phyloP scores from a whole-genome alignment of 2,797 vertebrate genomes.

The Coregonus suidteri region DNA sequence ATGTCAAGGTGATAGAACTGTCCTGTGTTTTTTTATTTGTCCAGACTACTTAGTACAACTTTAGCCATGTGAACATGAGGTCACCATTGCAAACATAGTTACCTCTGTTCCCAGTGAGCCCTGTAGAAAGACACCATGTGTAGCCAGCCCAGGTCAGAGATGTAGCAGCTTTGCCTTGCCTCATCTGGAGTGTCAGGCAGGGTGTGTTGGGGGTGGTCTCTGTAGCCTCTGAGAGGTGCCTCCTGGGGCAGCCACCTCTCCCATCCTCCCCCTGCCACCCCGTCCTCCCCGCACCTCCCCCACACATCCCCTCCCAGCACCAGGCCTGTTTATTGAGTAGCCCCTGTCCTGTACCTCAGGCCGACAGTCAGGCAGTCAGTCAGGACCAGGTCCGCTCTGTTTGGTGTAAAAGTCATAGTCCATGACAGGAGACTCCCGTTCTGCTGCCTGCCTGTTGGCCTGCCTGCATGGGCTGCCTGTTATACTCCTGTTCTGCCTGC shows the following conservation, averaged over 20 bases:
- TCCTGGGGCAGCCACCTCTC: slow-evolving; percentile 4
- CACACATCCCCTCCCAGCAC: neutral
- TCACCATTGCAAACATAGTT: no score
- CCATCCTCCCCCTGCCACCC: neutral
- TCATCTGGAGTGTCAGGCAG: slow-evolving; percentile 51
- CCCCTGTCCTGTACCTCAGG: neutral
- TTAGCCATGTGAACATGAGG: no score
- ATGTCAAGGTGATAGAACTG: no score
- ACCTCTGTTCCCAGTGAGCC: no score
- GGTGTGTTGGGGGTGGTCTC: slow-evolving; percentile 16
- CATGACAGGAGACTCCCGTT: slow-evolving; percentile 39
- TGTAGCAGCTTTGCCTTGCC: slow-evolving; percentile 33
- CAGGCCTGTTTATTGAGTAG: slow-evolving; percentile 24
- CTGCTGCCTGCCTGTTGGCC: neutral
- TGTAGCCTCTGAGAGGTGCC: slow-evolving; percentile 30
- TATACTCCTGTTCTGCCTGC: no score
- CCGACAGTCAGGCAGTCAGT: neutral
- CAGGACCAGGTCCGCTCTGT: neutral
- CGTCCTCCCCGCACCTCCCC: no score
- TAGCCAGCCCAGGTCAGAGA: slow-evolving; percentile 23
- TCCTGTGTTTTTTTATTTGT: no score
- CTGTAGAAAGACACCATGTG: no score
- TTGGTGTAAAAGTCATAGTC: slow-evolving; percentile 39
- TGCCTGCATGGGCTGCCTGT: neutral
- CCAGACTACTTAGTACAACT: no score